Evolutionary conservation across 2,888 invertebrate genomes (phyloP).

Genomic region (Gandaritis pyraliata): DNA sequence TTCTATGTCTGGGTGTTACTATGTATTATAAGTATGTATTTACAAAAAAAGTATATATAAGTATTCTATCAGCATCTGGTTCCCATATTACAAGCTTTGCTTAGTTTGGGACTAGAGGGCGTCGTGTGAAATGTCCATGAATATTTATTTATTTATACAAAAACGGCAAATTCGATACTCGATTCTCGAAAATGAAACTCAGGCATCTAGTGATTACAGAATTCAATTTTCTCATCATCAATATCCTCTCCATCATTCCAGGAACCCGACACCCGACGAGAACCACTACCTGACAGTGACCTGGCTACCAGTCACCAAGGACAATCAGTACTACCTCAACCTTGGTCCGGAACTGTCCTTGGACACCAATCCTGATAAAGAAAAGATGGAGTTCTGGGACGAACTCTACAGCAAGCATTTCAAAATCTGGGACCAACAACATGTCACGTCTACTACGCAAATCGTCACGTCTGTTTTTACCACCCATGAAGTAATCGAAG

Average conservation of each 20-base stretch:
- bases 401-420: constrained; percentile 68
- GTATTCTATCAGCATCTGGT: too few relatives aligned
- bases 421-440: constrained; percentile 69
- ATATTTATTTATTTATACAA: too few relatives aligned
- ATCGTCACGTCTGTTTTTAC: not conserved
- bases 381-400: constrained; percentile 77
- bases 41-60: too few relatives aligned
- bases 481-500: not conserved
- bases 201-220: too few relatives aligned
- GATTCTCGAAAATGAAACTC: too few relatives aligned
- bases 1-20: too few relatives aligned
- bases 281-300: constrained; percentile 70
- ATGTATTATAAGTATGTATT: too few relatives aligned
- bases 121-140: too few relatives aligned
- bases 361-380: constrained; percentile 62
- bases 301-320: constrained; percentile 73
- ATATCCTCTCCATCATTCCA: constrained; percentile 46
- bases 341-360: constrained; percentile 65
- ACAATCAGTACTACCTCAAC: constrained; percentile 67
- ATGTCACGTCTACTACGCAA: constrained; percentile 37
- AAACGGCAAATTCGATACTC: too few relatives aligned
- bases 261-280: constrained; percentile 77
- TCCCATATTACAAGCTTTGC: too few relatives aligned
- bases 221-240: not conserved
- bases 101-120: too few relatives aligned